Evolutionary conservation across 2,888 invertebrate genomes (phyloP), one percentile per base, ranked within the genome.

Genomic region (Ormyrus rosae): DNA sequence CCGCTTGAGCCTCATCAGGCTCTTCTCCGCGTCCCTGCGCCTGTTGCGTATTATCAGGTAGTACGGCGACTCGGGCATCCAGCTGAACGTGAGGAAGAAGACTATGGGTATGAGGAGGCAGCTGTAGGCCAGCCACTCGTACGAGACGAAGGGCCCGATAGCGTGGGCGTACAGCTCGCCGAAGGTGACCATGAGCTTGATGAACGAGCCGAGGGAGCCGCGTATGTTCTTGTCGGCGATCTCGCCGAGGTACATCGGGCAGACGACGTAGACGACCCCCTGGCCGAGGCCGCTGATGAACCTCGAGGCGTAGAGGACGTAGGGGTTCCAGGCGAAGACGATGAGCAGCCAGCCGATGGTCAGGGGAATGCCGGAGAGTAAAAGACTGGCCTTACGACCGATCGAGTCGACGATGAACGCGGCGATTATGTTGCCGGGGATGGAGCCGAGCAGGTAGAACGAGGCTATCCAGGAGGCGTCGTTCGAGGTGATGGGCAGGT

Each of bases 31-130:
- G 0, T 91, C 91, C 2, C 90, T 91, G 4, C 91, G 85, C 50
- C 92, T 89, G 0, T 92, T 92, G 79, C 92, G 91, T 87, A 93
- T 93, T 56, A 94, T 87, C 65, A 94, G 90, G 84, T 92, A 94
- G 83, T 94, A 93, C 1, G 94, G 94, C 0, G 94, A 93, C 85
- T 94, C 94, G 0, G 94, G 94, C 88, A 94, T 92, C 92, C 93
- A 93, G 7, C 91, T 81, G 84, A 93, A 93, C 0, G 91, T 86
- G 0, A 91, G 56, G 64, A 92, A 91, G 80, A 92, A 93, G 34
- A 91, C 81, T 5, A 92, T 84, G 0, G 93, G 93, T 48, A 93
- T 89, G 0, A 91, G 83, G 2, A 92, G 84, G 48, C 93, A 90
- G 34, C 92, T 90, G 46, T 91, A 90, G 0, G 89, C 86, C 8